phyloP scores from a whole-genome alignment of 2,888 invertebrate genomes.

The Sepiola atlantica region DNA sequence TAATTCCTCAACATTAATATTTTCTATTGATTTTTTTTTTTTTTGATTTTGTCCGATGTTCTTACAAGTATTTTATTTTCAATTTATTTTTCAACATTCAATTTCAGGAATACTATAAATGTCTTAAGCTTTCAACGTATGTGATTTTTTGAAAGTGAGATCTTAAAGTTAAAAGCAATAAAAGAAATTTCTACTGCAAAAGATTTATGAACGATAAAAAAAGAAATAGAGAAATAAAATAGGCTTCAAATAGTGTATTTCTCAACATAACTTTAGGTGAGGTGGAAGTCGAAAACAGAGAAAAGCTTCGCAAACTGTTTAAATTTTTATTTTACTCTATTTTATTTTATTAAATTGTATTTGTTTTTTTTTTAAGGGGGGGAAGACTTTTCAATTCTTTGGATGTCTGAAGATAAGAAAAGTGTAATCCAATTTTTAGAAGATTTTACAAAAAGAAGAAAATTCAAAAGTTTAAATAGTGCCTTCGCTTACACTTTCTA shows the following conservation, averaged over 20 bases:
- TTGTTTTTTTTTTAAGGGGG: too few relatives aligned
- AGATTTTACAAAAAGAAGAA: background rate
- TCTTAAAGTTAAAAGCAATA: background rate
- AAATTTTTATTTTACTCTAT: background rate
- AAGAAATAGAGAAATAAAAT: background rate
- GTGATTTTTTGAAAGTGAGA: background rate
- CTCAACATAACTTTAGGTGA: background rate
- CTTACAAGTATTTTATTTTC: background rate
- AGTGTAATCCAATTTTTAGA: background rate
- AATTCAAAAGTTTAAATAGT: background rate
- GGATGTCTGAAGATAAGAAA: constrained; percentile 15
- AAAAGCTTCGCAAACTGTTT: background rate
- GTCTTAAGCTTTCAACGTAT: background rate
- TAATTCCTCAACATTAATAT: background rate
- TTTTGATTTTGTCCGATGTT: background rate
- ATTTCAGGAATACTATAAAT: constrained; percentile 20
- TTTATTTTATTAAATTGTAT: too few relatives aligned
- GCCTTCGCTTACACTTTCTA: background rate
- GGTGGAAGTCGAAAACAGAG: background rate
- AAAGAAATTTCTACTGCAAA: background rate
- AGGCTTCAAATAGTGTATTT: background rate
- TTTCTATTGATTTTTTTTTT: background rate
- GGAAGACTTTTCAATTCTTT: background rate
- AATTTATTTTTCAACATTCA: constrained; percentile 11
- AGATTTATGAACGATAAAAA: background rate